Base-by-base conservation (phyloP, 2,797 vertebrate species). In the Mormyrus hasselquistii region DNA sequence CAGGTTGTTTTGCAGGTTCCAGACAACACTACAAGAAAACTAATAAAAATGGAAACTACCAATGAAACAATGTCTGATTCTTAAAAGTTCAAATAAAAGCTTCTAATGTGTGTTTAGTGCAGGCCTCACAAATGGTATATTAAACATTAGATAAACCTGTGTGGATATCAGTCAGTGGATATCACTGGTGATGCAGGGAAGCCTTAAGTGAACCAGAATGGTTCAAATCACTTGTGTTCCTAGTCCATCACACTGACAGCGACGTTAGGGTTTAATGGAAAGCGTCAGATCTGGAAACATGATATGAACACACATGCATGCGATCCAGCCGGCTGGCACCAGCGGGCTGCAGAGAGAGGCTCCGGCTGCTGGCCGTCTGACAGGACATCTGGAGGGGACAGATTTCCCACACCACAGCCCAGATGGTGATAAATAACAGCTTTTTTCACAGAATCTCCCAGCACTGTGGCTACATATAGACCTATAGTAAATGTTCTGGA, bases 21-120 rank as follows among this genome's bases (percentile, higher is more conserved):
- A 88, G 50, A 90, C 91, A 52, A 52, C 44, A 29, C 49, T 52
- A 50, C n/a, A 50, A 85, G 10, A 85, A 85, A 85, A n/a, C 0
- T 6, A 93, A 92, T 94, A 94, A 93, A 92, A 93, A 92, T 92
- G 92, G 92, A 89, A 82, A 47, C 76, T 47, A 82, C 76, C 41
- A 44, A 47, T 3, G 1, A 82, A 82, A n/a, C 41, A 9, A 8
- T 82, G 41, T 44, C 19, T 82, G 47, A 47, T 82, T 82, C 76
- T 82, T 82, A 47, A 22, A 82, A 44, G 76, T 82, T 76, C 34
- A 14, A 76, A 76, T 76, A 76, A 38, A 38, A 76, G 34, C 69
- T 82, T 82, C 19, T 8, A n/a, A 82, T 47, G 16, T 82, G 38
- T 82, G 41, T 8, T 6, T n/a, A 79, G 19, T 19, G 16, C 73